Evolutionary conservation across 1,140 invertebrate genomes (phyloP).

Genomic region (Drosophila neocordata): DNA sequence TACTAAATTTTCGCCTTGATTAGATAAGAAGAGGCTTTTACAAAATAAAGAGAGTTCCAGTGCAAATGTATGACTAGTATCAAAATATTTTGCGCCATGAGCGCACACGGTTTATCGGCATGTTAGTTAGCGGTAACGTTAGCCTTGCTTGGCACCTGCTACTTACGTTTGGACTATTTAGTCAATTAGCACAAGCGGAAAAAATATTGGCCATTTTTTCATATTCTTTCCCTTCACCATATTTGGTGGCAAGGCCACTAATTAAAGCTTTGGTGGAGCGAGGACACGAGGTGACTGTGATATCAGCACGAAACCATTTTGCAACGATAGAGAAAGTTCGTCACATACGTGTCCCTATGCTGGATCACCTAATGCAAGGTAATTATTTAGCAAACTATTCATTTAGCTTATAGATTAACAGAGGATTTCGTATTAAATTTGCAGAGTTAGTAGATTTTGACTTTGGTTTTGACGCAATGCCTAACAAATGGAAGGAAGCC

Average conservation of each 20-base stretch:
- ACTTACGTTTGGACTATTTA: neutral
- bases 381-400: neutral
- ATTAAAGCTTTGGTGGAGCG: slow-evolving; percentile 29
- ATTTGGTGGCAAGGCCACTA: slow-evolving; percentile 38
- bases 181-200: slow-evolving; percentile 28
- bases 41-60: neutral
- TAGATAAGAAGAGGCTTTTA: neutral
- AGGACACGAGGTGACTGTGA: slow-evolving; percentile 57
- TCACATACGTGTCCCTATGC: slow-evolving; percentile 49
- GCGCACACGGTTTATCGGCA: slow-evolving; percentile 25
- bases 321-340: slow-evolving; percentile 47
- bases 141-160: slow-evolving; percentile 24
- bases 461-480: neutral
- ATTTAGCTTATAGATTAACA: too few species aligned
- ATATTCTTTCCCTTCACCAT: slow-evolving; percentile 35
- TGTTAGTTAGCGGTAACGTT: slow-evolving; percentile 17
- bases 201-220: slow-evolving; percentile 62
- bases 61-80: slow-evolving; percentile 16
- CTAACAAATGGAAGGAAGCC: neutral
- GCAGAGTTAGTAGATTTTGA: neutral
- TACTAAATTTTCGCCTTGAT: neutral
- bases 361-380: slow-evolving; percentile 42
- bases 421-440: too few species aligned
- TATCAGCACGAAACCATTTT: slow-evolving; percentile 28
- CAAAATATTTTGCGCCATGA: slow-evolving; percentile 38